These are phyloP conservation scores for Cenopis cana DNA, from an alignment of 2,888 invertebrate genomes.

Conservation along the genomic window DNA sequence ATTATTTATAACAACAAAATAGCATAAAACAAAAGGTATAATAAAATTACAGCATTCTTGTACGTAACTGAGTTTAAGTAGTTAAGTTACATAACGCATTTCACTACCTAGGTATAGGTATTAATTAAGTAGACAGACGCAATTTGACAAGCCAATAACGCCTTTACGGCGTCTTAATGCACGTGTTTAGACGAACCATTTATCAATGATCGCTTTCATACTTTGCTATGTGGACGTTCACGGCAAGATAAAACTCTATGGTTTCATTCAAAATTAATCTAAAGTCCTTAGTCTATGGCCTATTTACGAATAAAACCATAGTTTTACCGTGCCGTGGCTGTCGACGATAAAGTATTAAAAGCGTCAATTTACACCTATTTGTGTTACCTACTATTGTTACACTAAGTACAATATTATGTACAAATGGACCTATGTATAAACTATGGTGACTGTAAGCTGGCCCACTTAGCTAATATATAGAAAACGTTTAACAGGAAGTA, in stretches of 20 bases:
- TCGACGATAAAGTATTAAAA: too few relatives aligned
- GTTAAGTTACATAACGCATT: slow-evolving; percentile 38
- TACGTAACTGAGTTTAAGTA: slow-evolving; percentile 35
- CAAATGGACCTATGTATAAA: neutral
- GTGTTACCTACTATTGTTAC: slow-evolving; percentile 38
- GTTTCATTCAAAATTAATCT: too few relatives aligned
- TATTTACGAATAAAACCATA: too few relatives aligned
- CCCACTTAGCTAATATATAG: neutral
- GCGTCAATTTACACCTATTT: too few relatives aligned
- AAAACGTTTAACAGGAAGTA: neutral
- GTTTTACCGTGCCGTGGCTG: too few relatives aligned
- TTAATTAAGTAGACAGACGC: slow-evolving; percentile 26
- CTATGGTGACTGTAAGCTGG: slow-evolving; percentile 3
- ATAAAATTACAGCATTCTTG: slow-evolving; percentile 31
- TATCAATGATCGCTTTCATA: slow-evolving; percentile 7
- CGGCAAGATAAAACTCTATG: too few relatives aligned
- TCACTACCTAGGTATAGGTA: slow-evolving; percentile 13
- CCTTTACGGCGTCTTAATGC: slow-evolving; percentile 11
- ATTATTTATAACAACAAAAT: slow-evolving; percentile 75
- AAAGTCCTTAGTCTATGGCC: too few relatives aligned
- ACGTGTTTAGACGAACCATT: slow-evolving; percentile 3
- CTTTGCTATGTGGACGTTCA: too few relatives aligned
- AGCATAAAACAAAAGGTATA: slow-evolving; percentile 65
- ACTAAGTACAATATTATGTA: slow-evolving; percentile 40
- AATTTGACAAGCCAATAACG: slow-evolving; percentile 13